Conservation (phyloP, 2,888 invertebrate species). For the Xanthostigma xanthostigma region DNA sequence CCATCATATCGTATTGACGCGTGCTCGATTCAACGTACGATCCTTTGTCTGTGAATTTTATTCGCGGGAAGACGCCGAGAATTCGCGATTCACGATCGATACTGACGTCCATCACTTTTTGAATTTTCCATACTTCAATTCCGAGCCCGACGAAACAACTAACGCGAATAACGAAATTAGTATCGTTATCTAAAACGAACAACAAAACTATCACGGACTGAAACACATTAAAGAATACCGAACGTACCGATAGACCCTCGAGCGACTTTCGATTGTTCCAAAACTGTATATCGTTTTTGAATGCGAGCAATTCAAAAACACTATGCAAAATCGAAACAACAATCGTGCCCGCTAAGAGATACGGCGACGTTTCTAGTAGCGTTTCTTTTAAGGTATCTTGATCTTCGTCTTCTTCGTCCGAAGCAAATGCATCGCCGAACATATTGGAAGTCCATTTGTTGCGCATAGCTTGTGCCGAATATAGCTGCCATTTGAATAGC, state of each 20-base stretch:
- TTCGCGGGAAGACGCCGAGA: slow-evolving; percentile 64
- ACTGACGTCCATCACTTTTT: slow-evolving; percentile 83
- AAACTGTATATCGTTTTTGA: slow-evolving; percentile 99
- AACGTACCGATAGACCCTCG: slow-evolving; percentile 93
- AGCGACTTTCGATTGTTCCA: slow-evolving; percentile 96
- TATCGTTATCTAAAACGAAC: slow-evolving; percentile 97
- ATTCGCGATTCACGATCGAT: slow-evolving; percentile 57
- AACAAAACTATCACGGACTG: slow-evolving; percentile 89
- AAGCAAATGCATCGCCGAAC: slow-evolving; percentile 48
- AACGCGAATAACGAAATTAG: slow-evolving; percentile 88
- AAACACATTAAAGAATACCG: slow-evolving; percentile 96
- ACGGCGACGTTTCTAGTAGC: slow-evolving; percentile 91
- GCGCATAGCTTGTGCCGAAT: slow-evolving; percentile 89
- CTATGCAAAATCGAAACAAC: slow-evolving; percentile 90
- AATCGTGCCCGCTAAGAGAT: slow-evolving; percentile 81
- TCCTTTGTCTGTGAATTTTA: slow-evolving; percentile 83
- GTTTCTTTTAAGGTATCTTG: slow-evolving; percentile 88
- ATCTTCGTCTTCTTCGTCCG: slow-evolving; percentile 72
- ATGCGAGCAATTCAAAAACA: slow-evolving; percentile 94
- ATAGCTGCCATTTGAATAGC: slow-evolving; percentile 96
- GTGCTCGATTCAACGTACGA: slow-evolving; percentile 93
- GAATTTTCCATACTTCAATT: slow-evolving; percentile 98
- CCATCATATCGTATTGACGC: slow-evolving; percentile 83
- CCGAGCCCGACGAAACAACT: slow-evolving; percentile 88
- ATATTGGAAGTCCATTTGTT: slow-evolving; percentile 60